A percentile compares a stretch with the other conserved stretches of the same genome.
Evolutionary conservation across 2,888 invertebrate species (phyloP).

Genomic region (Congeria kusceri): DNA sequence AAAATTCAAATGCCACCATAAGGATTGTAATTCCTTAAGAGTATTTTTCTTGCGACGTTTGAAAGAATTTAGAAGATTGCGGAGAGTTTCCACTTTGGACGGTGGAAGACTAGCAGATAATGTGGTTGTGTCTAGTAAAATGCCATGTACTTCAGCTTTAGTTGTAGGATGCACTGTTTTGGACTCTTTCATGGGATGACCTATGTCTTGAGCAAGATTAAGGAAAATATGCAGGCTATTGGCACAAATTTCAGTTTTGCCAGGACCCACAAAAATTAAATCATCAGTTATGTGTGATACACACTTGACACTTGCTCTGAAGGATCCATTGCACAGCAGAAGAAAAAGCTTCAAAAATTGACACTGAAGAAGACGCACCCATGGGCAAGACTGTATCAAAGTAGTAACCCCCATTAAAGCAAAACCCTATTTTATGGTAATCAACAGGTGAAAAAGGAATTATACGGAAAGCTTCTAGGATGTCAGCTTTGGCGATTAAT

Average conservation of each 20-base stretch:
- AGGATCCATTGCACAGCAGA: conserved; percentile 51
- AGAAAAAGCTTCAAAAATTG: conserved; percentile 5
- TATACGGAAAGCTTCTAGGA: too few relatives aligned
- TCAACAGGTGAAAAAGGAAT: too few relatives aligned
- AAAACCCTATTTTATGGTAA: too few relatives aligned
- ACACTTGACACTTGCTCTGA: conserved; percentile 5
- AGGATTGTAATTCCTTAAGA: conserved; percentile 16
- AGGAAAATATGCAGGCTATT: background rate
- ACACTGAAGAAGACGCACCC: too few relatives aligned
- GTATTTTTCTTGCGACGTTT: too few relatives aligned
- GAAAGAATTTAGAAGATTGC: too few relatives aligned
- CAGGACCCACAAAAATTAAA: conserved; percentile 23
- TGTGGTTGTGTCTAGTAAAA: conserved; percentile 21
- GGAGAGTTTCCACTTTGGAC: too few relatives aligned
- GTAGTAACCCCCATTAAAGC: too few relatives aligned
- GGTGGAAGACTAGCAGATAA: too few relatives aligned
- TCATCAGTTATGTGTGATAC: conserved; percentile 35
- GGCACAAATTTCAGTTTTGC: background rate
- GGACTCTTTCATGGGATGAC: conserved; percentile 22
- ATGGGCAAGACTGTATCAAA: too few relatives aligned
- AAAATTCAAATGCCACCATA: conserved; percentile 39
- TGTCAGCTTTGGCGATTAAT: conserved; percentile 22
- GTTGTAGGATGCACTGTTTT: conserved; percentile 27
- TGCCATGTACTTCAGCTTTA: conserved; percentile 20
- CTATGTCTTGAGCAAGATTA: conserved; percentile 1